Evolutionary conservation across 2,797 vertebrate genomes (phyloP).

Genomic region (Oryzias sinensis): DNA sequence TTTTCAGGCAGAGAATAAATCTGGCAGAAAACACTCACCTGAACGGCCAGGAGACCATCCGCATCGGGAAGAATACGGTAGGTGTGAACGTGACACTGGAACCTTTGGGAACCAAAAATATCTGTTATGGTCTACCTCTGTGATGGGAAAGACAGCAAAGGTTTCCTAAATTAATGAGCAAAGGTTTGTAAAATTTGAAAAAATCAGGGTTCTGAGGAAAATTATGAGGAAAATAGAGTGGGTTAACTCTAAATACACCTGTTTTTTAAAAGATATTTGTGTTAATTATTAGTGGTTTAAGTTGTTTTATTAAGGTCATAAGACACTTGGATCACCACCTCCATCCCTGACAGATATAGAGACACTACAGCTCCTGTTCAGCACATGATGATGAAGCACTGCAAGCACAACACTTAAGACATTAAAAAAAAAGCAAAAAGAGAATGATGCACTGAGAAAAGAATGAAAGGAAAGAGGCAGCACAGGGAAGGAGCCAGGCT

Average conservation of each 20-base stretch:
- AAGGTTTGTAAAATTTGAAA: too few species aligned
- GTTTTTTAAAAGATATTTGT: constrained; percentile 18
- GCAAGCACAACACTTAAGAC: constrained; percentile 2
- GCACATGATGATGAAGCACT: neutral
- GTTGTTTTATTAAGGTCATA: constrained; percentile 20
- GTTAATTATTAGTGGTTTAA: constrained; percentile 16
- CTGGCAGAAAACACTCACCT: constrained; percentile 67
- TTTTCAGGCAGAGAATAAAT: neutral
- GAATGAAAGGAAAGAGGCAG: constrained; percentile 56
- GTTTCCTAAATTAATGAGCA: too few species aligned
- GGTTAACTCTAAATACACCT: constrained; percentile 17
- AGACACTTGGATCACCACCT: constrained; percentile 20
- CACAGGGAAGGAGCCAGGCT: constrained; percentile 59
- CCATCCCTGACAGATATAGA: constrained; percentile 14
- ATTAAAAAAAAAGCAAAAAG: constrained; percentile 23
- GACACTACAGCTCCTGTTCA: neutral
- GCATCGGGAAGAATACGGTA: constrained; percentile 82
- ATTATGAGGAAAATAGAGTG: too few species aligned
- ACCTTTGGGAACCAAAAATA: constrained; percentile 63
- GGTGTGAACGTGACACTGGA: constrained; percentile 83
- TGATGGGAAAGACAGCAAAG: too few species aligned
- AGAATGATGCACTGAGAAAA: constrained; percentile 53
- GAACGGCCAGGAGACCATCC: constrained; percentile 81
- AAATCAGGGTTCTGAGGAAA: too few species aligned
- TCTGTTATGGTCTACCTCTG: neutral